Conservation (phyloP, 2,113 vertebrate species). For the Syrmaticus mikado region DNA sequence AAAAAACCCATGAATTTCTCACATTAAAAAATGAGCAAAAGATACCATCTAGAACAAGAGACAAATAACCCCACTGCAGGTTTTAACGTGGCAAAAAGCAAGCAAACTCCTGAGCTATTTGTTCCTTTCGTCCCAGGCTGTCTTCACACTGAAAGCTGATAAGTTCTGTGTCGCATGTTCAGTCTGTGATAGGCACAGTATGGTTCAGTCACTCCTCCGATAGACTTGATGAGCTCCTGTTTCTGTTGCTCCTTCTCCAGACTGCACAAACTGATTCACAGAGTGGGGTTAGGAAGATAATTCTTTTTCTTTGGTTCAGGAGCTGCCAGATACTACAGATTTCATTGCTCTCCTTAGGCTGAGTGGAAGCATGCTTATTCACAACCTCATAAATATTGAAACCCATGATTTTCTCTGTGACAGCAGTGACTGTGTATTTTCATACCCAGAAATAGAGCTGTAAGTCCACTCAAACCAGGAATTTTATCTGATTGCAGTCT, state of each 20-base stretch:
- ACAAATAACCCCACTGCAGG: not conserved
- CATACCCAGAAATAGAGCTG: slow-evolving; percentile 47
- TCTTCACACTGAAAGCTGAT: not conserved
- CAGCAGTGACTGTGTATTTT: slow-evolving; percentile 40
- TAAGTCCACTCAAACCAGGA: not conserved
- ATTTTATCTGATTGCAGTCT: not conserved
- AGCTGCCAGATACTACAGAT: slow-evolving; percentile 7
- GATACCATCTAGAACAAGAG: not conserved
- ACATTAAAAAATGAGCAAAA: not conserved
- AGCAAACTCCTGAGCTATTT: not conserved
- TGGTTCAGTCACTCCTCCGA: not conserved
- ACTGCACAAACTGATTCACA: not conserved
- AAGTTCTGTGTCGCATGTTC: not conserved
- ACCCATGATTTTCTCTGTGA: slow-evolving; percentile 20
- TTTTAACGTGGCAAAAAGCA: not conserved
- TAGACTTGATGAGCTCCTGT: not conserved
- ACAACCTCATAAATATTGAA: slow-evolving; percentile 68
- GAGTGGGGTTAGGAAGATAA: not conserved
- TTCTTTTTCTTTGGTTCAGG: not conserved
- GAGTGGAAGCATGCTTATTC: slow-evolving; percentile 38
- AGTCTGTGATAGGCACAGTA: not conserved
- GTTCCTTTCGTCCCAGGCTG: not conserved
- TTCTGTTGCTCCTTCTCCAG: not conserved
- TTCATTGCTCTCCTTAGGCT: slow-evolving; percentile 22
- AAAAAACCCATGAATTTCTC: not conserved